Base-by-base conservation (phyloP, 2,797 vertebrate genomes). In the Microctenopoma lineatum region DNA sequence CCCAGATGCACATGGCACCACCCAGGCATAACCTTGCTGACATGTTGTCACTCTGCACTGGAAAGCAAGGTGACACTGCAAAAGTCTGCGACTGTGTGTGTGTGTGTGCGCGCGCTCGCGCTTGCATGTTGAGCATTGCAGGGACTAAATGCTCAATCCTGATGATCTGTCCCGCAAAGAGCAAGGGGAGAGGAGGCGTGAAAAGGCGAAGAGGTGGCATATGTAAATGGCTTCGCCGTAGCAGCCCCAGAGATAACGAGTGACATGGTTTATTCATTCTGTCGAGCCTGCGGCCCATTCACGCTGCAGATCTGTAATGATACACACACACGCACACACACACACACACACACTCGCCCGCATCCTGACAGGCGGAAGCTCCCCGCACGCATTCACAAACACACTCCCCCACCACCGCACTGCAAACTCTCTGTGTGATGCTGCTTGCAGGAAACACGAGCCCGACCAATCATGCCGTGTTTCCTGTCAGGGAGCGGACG, bases 151-250 rank as follows among this genome's bases (percentile, higher is more conserved):
- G 4, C 47, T 67, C 84, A 84, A 88, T 88, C 78, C 83, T 84
- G 75, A 84, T 67, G 78, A 84, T 84, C 79, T 85, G 78, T 80
- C 70, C 83, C 54, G 83, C 75, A 60, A 76, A 56, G n/a, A 71
- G n/a, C 7, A 25, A 56, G 21, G 3, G 14, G 32, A 46, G 64
- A 53, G 60, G 50, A 52, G 55, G 74, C 73, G 66, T 67, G 77
- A 81, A 65, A 75, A 68, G 63, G 70, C 77, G 70, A 71, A 48
- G 42, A 66, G 82, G 66, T 86, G 86, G 87, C 89, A 80, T 79
- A 87, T 92, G 89, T 83, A 88, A 89, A 91, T 85, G 61, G 16
- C 25, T 52, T 80, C 70, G 75, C 86, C 27, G 64, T 76, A 81
- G 83, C 81, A 88, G 81, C 63, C 75, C 66, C 38, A 7, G 6